Evolutionary conservation across 2,113 vertebrate species (phyloP).

Genomic region (Leucoraja erinaceus): DNA sequence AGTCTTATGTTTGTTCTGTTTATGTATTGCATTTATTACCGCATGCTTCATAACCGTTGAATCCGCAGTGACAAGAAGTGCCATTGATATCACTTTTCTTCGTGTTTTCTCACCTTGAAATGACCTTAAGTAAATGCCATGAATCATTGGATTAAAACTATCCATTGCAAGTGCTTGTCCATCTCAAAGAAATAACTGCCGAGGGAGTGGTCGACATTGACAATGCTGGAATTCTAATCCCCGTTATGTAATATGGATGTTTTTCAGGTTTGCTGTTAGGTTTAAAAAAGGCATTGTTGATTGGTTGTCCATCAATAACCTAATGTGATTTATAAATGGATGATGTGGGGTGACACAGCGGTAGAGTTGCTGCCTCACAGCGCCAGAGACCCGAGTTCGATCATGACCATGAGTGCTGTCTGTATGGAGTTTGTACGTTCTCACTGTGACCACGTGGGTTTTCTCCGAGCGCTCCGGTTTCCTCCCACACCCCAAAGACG

Average conservation of each 20-base stretch:
- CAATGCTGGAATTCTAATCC: background rate
- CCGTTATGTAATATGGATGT: background rate
- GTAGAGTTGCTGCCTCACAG: no score
- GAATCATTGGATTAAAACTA: background rate
- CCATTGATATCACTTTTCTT: background rate
- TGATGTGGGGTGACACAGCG: no score
- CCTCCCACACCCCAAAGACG: no score
- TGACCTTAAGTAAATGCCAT: background rate
- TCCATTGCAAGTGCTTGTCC: background rate
- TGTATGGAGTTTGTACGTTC: no score
- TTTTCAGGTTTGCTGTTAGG: background rate
- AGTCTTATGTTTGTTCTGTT: no score
- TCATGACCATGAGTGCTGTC: no score
- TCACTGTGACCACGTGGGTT: no score
- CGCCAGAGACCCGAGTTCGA: no score
- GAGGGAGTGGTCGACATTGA: background rate
- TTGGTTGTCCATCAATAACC: background rate
- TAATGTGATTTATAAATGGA: background rate
- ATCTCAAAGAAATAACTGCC: background rate
- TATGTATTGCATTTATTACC: background rate
- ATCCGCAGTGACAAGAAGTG: background rate
- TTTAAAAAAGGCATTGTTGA: background rate
- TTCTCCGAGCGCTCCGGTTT: no score
- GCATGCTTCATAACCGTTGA: background rate
- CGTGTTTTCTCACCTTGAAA: background rate